Base-by-base conservation (phyloP, 53 echinoderm and acorn worm species). In the Luidia sarsii region DNA sequence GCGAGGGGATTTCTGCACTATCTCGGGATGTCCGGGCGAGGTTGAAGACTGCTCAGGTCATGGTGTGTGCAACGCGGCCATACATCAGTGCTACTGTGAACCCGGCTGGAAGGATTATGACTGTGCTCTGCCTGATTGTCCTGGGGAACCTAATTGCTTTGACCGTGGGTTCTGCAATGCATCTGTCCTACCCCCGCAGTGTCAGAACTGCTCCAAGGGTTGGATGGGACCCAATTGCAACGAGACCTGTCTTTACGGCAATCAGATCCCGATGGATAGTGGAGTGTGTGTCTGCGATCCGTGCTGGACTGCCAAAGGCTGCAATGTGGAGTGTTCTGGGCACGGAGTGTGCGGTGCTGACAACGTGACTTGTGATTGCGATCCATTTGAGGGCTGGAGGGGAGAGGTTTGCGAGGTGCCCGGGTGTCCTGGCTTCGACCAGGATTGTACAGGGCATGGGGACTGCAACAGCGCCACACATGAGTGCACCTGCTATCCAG, bases 391-490 rank as follows among this genome's bases (percentile, higher is more conserved):
- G 48, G 91, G 94, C 16, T 89, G 94, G 91, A 81, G 94, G 55
- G 94, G 94, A 33, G 86, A 82, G 20, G 65, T 88, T 39, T 94
- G 94, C 71, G 80, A 94, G 53, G 83, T 94, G 48, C 91, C 88
- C 36, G 94, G 94, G 33, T 94, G 94, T 83, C 94, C 94, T 32
- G 94, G 94, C 38, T 64, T 83, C 68, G 91, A 83, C 36, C 64
- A 75, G 50, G 90, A 91, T 69, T 94, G 94, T 39, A 65, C 91
- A 28, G 94, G 94, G 13, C 91, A 94, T 89, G 94, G 94, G 37
- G 94, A 94, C 61, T 94, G 94, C 51, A 94, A 94, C 62, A 91
- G 89, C 75, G 94, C 91, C 22, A 79, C 70, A n/a, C 90, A 94
- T 73, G 94, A 94, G 56, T 94, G 94, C 62, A 85, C 88, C 15